Evolutionary conservation across 2,888 invertebrate species (phyloP).

Genomic region (Teleogryllus oceanicus): DNA sequence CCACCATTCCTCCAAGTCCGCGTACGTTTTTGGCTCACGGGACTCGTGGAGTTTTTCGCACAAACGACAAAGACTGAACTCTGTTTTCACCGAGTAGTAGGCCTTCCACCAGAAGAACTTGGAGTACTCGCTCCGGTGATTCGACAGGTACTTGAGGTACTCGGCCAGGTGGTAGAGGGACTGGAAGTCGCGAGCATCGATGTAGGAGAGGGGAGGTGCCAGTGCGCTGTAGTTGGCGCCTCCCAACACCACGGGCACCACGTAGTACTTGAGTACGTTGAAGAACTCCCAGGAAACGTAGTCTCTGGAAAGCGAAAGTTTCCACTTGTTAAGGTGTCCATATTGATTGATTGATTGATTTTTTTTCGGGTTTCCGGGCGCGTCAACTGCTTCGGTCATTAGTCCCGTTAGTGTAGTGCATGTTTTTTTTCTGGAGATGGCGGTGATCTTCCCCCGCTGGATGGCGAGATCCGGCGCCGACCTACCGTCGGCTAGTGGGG

Average conservation of each 20-base stretch:
- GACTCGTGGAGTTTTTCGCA: constrained; percentile 37
- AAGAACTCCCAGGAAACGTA: constrained; percentile 39
- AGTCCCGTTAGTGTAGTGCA: too few species aligned
- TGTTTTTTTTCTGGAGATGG: too few species aligned
- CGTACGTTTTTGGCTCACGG: background rate
- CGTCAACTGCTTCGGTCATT: too few species aligned
- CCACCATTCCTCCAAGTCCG: too few species aligned
- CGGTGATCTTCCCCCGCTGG: too few species aligned
- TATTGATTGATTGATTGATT: too few species aligned
- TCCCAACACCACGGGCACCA: constrained; percentile 39
- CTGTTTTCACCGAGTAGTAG: constrained; percentile 24
- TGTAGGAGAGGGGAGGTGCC: constrained; percentile 37
- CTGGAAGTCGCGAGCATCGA: constrained; percentile 36
- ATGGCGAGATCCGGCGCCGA: too few species aligned
- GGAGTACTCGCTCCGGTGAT: constrained; percentile 34
- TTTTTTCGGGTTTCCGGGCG: too few species aligned
- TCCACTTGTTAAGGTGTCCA: too few species aligned
- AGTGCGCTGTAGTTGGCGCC: constrained; percentile 33
- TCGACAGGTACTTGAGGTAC: constrained; percentile 34
- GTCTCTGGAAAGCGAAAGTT: constrained; percentile 21
- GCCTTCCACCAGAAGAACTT: constrained; percentile 39
- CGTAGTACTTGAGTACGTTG: constrained; percentile 31
- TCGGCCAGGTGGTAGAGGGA: constrained; percentile 33
- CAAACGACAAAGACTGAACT: constrained; percentile 27
- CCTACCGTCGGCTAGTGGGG: too few species aligned